These are phyloP conservation scores for Eurystomus gularis DNA, from an alignment of 2,113 vertebrate genomes.

Conservation along the genomic window DNA sequence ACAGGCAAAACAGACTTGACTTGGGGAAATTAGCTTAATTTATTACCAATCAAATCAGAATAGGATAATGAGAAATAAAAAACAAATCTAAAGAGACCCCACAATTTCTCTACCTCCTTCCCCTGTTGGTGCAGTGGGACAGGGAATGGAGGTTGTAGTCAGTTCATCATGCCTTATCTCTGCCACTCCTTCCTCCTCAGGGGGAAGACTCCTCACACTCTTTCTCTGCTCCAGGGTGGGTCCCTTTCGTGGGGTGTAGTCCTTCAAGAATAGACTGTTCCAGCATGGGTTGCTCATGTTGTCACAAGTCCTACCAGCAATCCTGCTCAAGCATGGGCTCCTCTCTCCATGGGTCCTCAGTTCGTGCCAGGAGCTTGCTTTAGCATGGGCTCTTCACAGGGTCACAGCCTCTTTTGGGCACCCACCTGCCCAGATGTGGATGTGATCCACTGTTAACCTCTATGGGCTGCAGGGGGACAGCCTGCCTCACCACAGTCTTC, in stretches of 20 bases:
- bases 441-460: not conserved
- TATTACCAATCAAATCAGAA: not conserved
- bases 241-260: not conserved
- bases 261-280: not conserved
- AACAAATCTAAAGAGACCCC: not conserved
- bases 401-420: not conserved
- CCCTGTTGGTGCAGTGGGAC: not conserved
- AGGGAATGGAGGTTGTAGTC: not conserved
- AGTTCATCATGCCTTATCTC: fast-evolving
- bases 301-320: not conserved
- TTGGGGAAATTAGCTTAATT: not conserved
- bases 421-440: not conserved
- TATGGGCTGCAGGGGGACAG: not conserved
- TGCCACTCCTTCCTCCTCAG: not conserved
- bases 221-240: not conserved
- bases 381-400: fast-evolving
- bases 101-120: not conserved
- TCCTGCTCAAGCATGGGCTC: not conserved
- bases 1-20: not conserved
- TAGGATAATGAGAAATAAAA: not conserved
- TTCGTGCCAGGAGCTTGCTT: not conserved
- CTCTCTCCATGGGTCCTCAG: not conserved
- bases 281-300: fast-evolving
- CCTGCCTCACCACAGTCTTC: not conserved
- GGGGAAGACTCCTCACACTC: not conserved